Evolutionary conservation across 1,140 invertebrate species (phyloP).

Genomic region (Hydropsyche tenuis): DNA sequence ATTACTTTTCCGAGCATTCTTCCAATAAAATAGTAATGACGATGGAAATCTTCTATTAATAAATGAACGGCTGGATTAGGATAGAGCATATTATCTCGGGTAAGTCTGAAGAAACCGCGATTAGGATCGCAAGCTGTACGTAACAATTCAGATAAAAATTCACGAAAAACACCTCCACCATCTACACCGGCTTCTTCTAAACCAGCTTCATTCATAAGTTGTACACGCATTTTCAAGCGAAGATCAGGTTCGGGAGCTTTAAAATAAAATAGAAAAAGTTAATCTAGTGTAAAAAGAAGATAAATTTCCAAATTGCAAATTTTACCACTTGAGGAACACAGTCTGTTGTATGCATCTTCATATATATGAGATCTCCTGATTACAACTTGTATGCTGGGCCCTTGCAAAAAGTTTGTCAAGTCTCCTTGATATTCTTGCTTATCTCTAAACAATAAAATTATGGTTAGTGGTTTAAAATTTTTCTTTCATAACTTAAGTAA

Average conservation of each 20-base stretch:
- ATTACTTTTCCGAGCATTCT: constrained; percentile 89
- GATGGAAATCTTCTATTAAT: constrained; percentile 82
- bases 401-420: constrained; percentile 74
- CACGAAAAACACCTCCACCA: constrained; percentile 92
- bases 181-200: constrained; percentile 95
- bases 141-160: constrained; percentile 89
- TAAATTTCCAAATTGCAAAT: background rate
- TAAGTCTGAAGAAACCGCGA: constrained; percentile 90
- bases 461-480: too few relatives aligned
- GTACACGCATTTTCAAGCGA: constrained; percentile 84
- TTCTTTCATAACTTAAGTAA: constrained; percentile 18
- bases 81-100: constrained; percentile 92
- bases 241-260: constrained; percentile 93
- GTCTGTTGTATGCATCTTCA: constrained; percentile 96
- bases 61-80: constrained; percentile 92
- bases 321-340: constrained; percentile 86
- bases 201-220: constrained; percentile 88
- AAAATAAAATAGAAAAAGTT: too few relatives aligned
- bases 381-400: constrained; percentile 78
- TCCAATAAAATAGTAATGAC: constrained; percentile 96
- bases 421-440: constrained; percentile 78
- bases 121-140: constrained; percentile 95
- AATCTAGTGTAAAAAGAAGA: background rate
- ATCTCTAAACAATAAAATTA: constrained; percentile 65
- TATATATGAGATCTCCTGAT: constrained; percentile 92